Evolutionary conservation across 2,888 invertebrate genomes (phyloP), one percentile per base, ranked within the genome.

Genomic region (Phasia obesa): DNA sequence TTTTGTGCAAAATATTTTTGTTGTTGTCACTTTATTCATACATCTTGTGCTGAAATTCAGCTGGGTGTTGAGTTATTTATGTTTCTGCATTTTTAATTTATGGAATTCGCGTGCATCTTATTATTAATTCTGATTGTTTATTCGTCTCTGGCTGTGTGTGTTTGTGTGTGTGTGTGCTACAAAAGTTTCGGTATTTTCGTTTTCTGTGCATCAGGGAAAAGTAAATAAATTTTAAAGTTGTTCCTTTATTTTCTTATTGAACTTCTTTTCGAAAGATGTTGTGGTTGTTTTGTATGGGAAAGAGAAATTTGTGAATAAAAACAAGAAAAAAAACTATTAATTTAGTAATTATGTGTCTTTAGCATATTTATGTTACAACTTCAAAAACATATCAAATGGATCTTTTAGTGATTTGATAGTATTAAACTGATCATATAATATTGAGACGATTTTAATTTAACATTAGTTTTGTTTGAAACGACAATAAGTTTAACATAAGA

Each of bases 11-110:
- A 59, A 51, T 42, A 17, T 15, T 77, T 23, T 60, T 55, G 42
- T 77, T 70, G 42, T 62, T 62, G 47, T 77, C 31, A 51, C 55
- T 60, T 27, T 51, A 55, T 51, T 19, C 57, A 2, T 51, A 19
- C 70, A 11, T 70, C 35, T 62, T 77, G 38, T 62, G 55, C 17
- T 69, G 62, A 55, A 70, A 35, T 79, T 31, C 65, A 70, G 35
- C 73, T 83, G 78, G 83, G 78, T 84, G 85, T 80, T 84, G 84
- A 81, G 85, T 85, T 84, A 85, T 86, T 86, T 85, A 84, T 86
- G 85, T 82, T 84, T 78, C 75, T 85, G 83, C 76, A 81, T 85
- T 80, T 70, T 84, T 81, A 84, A 85, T 86, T 85, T 85, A 85
- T 85, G 84, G 80, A 84, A 80, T 55, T 80, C 75, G 75, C 83